Percentiles rank a stretch among this genome's conserved stretches.
phyloP scores from a whole-genome alignment of 2,797 vertebrate species.

The Mus spretus region DNA sequence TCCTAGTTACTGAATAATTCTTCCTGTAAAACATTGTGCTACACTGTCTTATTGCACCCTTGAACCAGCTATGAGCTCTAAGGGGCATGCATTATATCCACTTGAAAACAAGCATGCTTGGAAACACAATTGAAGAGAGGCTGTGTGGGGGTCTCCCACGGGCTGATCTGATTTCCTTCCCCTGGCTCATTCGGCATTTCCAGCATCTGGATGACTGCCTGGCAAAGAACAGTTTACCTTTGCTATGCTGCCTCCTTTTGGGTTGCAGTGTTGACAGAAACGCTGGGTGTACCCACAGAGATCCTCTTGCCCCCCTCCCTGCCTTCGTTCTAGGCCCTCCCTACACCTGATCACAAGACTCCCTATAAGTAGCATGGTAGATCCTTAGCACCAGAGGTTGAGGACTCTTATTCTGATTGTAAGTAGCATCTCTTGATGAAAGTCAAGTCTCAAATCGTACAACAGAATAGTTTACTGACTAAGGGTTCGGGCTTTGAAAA shows the following conservation, averaged over 20 bases:
- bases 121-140: not conserved
- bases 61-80: not conserved
- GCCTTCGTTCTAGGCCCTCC: conserved; percentile 41
- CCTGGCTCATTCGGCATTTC: conserved; percentile 51
- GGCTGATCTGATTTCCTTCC: conserved; percentile 44
- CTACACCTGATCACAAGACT: conserved; percentile 67
- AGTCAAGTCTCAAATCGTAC: conserved; percentile 68
- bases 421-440: conserved; percentile 73
- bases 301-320: conserved; percentile 4
- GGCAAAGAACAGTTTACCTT: not conserved
- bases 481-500: conserved; percentile 54
- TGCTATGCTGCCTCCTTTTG: conserved; percentile 5
- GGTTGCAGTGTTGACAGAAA: conserved; percentile 56
- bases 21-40: not conserved
- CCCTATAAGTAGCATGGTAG: conserved; percentile 42
- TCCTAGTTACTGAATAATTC: conserved; percentile 27
- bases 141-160: not conserved
- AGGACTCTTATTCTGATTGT: conserved; percentile 82
- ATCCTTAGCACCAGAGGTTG: conserved; percentile 71
- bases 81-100: not conserved
- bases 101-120: conserved; percentile 27
- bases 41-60: conserved; percentile 33
- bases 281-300: not conserved
- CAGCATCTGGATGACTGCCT: conserved; percentile 30
- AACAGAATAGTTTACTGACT: conserved; percentile 57